Base-by-base conservation (phyloP, 2,888 invertebrate genomes). In the Eledona agricola region DNA sequence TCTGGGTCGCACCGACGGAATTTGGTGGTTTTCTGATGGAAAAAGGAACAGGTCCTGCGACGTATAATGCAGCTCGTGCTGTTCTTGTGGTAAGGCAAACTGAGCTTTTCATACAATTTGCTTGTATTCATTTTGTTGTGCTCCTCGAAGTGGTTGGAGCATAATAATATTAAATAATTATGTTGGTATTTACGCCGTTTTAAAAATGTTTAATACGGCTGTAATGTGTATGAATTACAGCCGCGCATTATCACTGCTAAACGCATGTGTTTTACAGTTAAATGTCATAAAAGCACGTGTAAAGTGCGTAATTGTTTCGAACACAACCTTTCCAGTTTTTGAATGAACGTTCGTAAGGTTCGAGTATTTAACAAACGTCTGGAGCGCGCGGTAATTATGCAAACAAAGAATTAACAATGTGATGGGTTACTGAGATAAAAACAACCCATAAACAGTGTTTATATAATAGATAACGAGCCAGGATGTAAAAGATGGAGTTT, bases 71-170 rank as follows among this genome's bases (percentile, higher is more conserved):
- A 53, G 28, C 23, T 47, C 32, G 29, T 57, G 26, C 31, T 63
- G 25, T 58, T 56, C 58, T 59, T 62, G 40, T 55, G 60, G 62
- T 63, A 50, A 59, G 58, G 23, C 26, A 9, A n/a, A 1, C 7
- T 26, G 26, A 11, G 23, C 12, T 15, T 7, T 45, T 20, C 6
- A n/a, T n/a, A n/a, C n/a, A n/a, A n/a, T n/a, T n/a, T n/a, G n/a
- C n/a, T n/a, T n/a, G n/a, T n/a, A n/a, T n/a, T n/a, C n/a, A n/a
- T n/a, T n/a, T n/a, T n/a, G n/a, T n/a, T n/a, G n/a, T n/a, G n/a
- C n/a, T n/a, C n/a, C n/a, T n/a, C n/a, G n/a, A n/a, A n/a, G n/a
- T n/a, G n/a, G n/a, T n/a, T n/a, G n/a, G n/a, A n/a, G n/a, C n/a
- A n/a, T n/a, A n/a, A n/a, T n/a, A n/a, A n/a, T n/a, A n/a, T n/a